Conservation (phyloP, 2,888 invertebrate genomes). For the Metopia argyrocephala region DNA sequence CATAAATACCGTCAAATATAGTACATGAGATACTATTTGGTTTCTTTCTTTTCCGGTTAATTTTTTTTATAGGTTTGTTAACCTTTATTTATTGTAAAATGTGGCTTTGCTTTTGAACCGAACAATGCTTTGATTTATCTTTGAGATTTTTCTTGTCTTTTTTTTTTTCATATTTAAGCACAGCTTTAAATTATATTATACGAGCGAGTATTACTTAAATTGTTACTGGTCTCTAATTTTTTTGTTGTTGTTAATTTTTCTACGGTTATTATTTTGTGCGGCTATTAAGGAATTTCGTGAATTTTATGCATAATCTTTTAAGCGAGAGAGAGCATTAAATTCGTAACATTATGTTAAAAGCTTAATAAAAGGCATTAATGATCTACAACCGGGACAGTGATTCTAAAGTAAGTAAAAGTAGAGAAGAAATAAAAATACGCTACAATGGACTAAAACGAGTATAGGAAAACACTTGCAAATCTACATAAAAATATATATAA, state of each 20-base stretch:
- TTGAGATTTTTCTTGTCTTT: slow-evolving; percentile 7
- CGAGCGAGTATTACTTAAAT: slow-evolving; percentile 9
- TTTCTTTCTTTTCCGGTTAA: not conserved
- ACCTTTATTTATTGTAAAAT: slow-evolving; percentile 17
- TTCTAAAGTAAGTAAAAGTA: not conserved
- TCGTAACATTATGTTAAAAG: slow-evolving; percentile 69
- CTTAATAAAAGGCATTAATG: slow-evolving; percentile 38
- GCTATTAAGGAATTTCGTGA: slow-evolving; percentile 69
- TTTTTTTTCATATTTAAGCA: not conserved
- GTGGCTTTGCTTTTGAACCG: not conserved
- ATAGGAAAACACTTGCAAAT: too few relatives aligned
- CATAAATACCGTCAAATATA: slow-evolving; percentile 68
- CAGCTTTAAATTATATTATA: slow-evolving; percentile 31
- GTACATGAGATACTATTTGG: slow-evolving; percentile 23
- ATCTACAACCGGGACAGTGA: not conserved
- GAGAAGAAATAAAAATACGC: not conserved
- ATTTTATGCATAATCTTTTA: slow-evolving; percentile 73
- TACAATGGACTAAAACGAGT: not conserved
- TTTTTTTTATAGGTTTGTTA: slow-evolving; percentile 53
- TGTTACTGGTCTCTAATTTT: not conserved
- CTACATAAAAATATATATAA: not conserved
- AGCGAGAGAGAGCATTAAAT: slow-evolving; percentile 68
- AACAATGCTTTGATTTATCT: slow-evolving; percentile 69
- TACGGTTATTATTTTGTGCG: not conserved
- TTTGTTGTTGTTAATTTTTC: not conserved